Base-by-base conservation (phyloP, 2,888 invertebrate species). In the Mythimna lalbum region DNA sequence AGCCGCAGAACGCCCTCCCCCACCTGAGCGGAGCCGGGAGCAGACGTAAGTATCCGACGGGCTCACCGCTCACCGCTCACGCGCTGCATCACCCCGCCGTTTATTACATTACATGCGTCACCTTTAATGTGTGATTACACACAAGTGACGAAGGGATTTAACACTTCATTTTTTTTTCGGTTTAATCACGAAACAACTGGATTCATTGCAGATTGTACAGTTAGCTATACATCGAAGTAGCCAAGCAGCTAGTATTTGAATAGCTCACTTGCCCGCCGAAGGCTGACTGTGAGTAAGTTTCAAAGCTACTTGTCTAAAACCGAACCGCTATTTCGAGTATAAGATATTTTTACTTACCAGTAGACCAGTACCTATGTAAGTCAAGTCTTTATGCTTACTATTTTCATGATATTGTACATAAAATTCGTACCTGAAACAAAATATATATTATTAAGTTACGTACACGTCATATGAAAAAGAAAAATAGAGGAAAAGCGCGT, bases 1-100 rank as follows among this genome's bases (percentile, higher is more conserved):
- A 92, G 93, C 93, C 93, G 89, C 93, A 90, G 89, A 90, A 88
- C 91, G 90, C 92, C 89, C 89, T 88, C 87, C 89, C 89, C 87
- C 88, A 90, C 89, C 88, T 89, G 89, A 87, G 85, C 83, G 83
- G 81, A 85, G 83, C 85, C 83, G 82, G 83, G 81, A 85, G 83
- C 85, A 82, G 83, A 80, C 83, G 86, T 88, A 87, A 90, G 89
- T 90, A 89, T 87, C 87, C 87, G 87, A 84, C 85, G 85, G 78
- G 52, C 47, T 60, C 61, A 9, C 59, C 59, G 61, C 47, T 47
- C 43, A 14, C 64, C 43, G 53, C 53, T 33, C 73, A 85, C 84
- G 82, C 79, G 83, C 83, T 88, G 89, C 88, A 78, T 63, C 67
- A 80, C 59, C 76, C 71, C 78, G 72, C 68, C 71, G 72, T 79